phyloP scores from a whole-genome alignment of 2,113 vertebrate genomes.

The Podocnemis expansa region DNA sequence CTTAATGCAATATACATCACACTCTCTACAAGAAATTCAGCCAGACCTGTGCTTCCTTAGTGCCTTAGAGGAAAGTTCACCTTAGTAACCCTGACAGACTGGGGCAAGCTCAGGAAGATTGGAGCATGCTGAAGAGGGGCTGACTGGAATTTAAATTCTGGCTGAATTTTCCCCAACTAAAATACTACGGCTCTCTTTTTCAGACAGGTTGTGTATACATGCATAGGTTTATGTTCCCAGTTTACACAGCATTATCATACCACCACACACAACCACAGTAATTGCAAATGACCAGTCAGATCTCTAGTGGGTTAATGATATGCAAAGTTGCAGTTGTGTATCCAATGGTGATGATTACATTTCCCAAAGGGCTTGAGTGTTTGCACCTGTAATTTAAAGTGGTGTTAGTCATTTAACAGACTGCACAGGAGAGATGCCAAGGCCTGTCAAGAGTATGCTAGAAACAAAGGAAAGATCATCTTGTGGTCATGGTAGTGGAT shows the following conservation, averaged over 20 bases:
- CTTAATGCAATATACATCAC: background rate
- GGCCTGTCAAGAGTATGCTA: background rate
- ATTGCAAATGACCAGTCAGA: background rate
- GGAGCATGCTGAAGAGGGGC: background rate
- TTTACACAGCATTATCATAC: background rate
- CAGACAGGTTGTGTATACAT: background rate
- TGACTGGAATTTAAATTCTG: background rate
- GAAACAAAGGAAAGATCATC: background rate
- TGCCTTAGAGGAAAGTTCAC: background rate
- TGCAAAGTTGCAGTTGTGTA: background rate
- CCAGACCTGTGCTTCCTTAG: background rate
- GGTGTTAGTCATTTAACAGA: background rate
- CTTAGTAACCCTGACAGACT: background rate
- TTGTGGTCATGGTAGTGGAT: background rate
- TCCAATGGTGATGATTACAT: background rate
- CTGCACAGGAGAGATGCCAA: background rate
- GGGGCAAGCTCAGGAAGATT: background rate
- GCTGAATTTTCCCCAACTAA: background rate
- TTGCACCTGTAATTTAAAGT: background rate
- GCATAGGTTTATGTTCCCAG: background rate
- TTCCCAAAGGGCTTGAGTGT: background rate
- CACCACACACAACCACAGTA: background rate
- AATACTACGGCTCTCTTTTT: background rate
- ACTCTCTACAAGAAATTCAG: background rate
- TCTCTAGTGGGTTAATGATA: background rate